phyloP scores from a whole-genome alignment of 2,888 invertebrate genomes.

The Tenthredo distinguenda region DNA sequence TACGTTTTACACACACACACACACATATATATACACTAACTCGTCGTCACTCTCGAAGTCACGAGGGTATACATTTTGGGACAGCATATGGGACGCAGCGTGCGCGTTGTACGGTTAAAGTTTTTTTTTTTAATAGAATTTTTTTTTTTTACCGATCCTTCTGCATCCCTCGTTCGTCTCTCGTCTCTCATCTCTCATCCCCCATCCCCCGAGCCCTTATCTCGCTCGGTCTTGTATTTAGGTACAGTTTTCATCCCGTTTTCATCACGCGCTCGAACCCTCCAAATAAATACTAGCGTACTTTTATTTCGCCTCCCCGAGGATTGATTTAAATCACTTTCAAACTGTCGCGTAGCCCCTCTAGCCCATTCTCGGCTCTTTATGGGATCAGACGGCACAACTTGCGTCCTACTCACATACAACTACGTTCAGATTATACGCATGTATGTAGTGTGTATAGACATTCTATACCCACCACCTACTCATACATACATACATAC shows the following conservation, averaged over 20 bases:
- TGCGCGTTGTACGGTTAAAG: not conserved
- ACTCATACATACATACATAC: not conserved
- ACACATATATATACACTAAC: not conserved
- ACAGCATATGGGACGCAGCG: constrained; percentile 3
- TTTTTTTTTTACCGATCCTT: not conserved
- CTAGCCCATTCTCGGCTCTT: constrained; percentile 23
- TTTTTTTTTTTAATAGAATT: not conserved
- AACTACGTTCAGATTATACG: not conserved
- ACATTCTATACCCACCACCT: too few species aligned
- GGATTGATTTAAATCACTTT: constrained; percentile 63
- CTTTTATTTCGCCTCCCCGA: constrained; percentile 58
- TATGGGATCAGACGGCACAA: constrained; percentile 6
- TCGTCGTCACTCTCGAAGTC: constrained; percentile 12
- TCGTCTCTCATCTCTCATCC: not conserved
- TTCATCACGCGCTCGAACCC: constrained; percentile 61
- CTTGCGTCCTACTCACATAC: not conserved
- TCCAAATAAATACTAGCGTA: constrained; percentile 62
- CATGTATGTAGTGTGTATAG: too few species aligned
- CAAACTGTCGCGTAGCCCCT: constrained; percentile 53
- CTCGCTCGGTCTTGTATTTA: not conserved
- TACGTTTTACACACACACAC: not conserved
- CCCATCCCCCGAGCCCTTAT: not conserved
- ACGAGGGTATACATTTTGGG: not conserved
- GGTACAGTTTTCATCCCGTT: constrained; percentile 53
- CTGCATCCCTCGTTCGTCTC: not conserved